Evolutionary conservation across 2,797 vertebrate genomes (phyloP).

Genomic region (Antennarius maculatus): DNA sequence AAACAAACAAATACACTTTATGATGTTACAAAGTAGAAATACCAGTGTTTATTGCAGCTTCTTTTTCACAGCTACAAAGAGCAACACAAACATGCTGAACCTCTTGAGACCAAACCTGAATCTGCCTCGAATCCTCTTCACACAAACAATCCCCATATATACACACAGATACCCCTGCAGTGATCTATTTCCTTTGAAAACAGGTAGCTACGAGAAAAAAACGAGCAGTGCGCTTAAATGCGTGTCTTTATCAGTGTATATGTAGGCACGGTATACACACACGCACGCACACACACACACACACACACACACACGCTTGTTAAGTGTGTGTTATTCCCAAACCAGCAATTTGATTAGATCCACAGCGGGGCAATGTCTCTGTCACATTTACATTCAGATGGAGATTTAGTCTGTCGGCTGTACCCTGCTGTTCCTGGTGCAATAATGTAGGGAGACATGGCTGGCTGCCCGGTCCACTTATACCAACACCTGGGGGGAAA

Average conservation of each 20-base stretch:
- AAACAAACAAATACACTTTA: slow-evolving; percentile 59
- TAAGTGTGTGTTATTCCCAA: slow-evolving; percentile 55
- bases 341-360: slow-evolving; percentile 73
- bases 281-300: not conserved
- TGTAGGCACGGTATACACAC: slow-evolving; percentile 38
- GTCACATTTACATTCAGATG: slow-evolving; percentile 79
- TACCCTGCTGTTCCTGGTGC: slow-evolving; percentile 77
- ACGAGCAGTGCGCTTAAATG: slow-evolving; percentile 28
- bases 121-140: slow-evolving; percentile 75
- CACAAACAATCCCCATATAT: slow-evolving; percentile 48
- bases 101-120: slow-evolving; percentile 80
- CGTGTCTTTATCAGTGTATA: slow-evolving; percentile 28
- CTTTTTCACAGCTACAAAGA: slow-evolving; percentile 68
- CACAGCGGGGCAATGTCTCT: slow-evolving; percentile 65
- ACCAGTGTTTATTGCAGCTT: slow-evolving; percentile 68
- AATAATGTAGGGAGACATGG: slow-evolving; percentile 79
- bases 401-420: slow-evolving; percentile 76
- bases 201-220: slow-evolving; percentile 47
- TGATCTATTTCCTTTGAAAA: slow-evolving; percentile 71
- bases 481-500: slow-evolving; percentile 75
- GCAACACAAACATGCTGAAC: slow-evolving; percentile 72
- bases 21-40: slow-evolving; percentile 67
- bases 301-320: slow-evolving; percentile 32
- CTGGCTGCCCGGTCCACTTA: slow-evolving; percentile 78
- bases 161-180: slow-evolving; percentile 46